These are phyloP conservation scores for Polia nebulosa DNA, from an alignment of 2,888 invertebrate species.

Conservation along the genomic window DNA sequence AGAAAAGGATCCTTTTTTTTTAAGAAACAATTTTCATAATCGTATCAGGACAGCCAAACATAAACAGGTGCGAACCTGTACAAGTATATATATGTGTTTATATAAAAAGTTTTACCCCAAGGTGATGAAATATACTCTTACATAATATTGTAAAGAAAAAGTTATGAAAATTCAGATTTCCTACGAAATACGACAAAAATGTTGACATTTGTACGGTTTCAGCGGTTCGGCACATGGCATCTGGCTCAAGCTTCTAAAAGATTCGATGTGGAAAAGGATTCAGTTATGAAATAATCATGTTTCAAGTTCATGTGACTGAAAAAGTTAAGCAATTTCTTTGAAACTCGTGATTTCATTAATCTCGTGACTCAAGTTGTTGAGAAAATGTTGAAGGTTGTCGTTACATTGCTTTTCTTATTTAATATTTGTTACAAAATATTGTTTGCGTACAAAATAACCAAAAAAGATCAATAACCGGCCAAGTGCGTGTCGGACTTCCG, in stretches of 20 bases:
- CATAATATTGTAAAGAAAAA: conserved; percentile 3
- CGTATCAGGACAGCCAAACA: too few species aligned
- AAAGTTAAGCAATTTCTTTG: conserved; percentile 22
- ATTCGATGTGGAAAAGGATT: neutral
- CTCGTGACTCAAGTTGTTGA: conserved; percentile 1
- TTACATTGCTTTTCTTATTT: neutral
- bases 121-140: neutral
- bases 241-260: conserved; percentile 7
- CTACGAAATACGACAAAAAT: conserved; percentile 1
- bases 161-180: conserved; percentile 6
- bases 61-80: too few species aligned
- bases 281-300: conserved; percentile 9
- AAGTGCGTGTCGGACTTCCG: too few species aligned
- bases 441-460: too few species aligned
- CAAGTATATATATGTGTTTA: too few species aligned
- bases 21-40: too few species aligned
- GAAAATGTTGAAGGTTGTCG: conserved; percentile 9
- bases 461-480: too few species aligned
- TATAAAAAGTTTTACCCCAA: too few species aligned
- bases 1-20: too few species aligned
- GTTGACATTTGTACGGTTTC: conserved; percentile 15
- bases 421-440: neutral
- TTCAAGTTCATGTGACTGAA: conserved; percentile 22
- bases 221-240: neutral
- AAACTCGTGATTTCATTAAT: conserved; percentile 15